These are phyloP conservation scores for Crocuta crocuta DNA, from an alignment of 2,113 vertebrate genomes.

Conservation along the genomic window DNA sequence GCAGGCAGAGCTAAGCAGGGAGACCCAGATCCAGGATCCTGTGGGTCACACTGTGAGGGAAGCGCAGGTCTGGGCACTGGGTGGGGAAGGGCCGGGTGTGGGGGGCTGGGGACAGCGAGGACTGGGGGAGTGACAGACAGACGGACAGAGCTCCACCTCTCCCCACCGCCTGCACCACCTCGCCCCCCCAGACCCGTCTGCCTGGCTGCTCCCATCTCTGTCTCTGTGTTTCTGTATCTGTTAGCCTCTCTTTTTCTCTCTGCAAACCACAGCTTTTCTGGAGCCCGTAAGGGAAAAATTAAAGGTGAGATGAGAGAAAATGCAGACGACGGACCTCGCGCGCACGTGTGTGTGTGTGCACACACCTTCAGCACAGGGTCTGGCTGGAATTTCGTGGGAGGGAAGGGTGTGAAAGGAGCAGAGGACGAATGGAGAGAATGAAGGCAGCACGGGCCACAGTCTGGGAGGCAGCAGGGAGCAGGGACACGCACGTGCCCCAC, in stretches of 20 bases:
- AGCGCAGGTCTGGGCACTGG: not conserved
- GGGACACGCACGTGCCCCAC: fast-evolving
- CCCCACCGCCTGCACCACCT: too few relatives aligned
- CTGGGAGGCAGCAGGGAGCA: not conserved
- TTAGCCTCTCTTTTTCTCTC: not conserved
- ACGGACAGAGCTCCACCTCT: not conserved
- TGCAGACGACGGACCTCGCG: fast-evolving
- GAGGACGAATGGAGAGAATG: not conserved
- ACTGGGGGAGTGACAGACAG: not conserved
- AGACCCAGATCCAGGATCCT: not conserved
- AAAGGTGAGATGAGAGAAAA: not conserved
- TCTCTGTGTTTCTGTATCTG: not conserved
- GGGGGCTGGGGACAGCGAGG: not conserved
- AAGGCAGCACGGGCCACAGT: fast-evolving
- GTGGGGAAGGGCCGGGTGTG: too few relatives aligned
- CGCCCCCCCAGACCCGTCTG: not conserved
- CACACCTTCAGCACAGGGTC: not conserved
- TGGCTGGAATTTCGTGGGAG: not conserved
- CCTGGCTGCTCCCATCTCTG: not conserved
- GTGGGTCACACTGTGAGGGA: not conserved
- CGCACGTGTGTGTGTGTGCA: fast-evolving
- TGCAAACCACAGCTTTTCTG: not conserved
- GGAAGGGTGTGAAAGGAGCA: not conserved
- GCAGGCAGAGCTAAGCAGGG: not conserved
- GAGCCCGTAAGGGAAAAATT: not conserved